phyloP scores from a whole-genome alignment of 1,140 invertebrate species.

The Caenorhabditis remanei region DNA sequence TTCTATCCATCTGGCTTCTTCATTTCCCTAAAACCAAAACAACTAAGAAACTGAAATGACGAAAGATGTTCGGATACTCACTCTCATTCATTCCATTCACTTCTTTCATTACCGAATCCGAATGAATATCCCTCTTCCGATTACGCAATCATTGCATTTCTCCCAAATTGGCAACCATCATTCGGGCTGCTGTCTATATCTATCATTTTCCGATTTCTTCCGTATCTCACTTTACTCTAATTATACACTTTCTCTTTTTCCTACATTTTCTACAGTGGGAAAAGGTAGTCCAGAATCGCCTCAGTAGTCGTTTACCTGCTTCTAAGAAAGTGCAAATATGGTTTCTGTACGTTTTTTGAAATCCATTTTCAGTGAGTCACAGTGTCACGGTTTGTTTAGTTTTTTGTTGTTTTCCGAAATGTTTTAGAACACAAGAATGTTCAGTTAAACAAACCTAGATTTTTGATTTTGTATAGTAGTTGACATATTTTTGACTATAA shows the following conservation, averaged over 20 bases:
- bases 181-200: conserved; percentile 1
- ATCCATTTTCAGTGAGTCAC: too few species aligned
- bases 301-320: too few species aligned
- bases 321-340: too few species aligned
- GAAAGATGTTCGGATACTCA: conserved; percentile 38
- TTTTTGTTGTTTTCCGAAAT: too few species aligned
- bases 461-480: too few species aligned
- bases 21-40: conserved; percentile 16
- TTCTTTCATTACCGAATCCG: not conserved
- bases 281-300: not conserved
- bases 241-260: conserved; percentile 38
- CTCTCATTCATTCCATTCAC: conserved; percentile 35
- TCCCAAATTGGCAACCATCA: conserved; percentile 40
- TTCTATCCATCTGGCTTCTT: conserved; percentile 28
- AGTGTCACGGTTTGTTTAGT: too few species aligned
- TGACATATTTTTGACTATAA: too few species aligned
- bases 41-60: conserved; percentile 45
- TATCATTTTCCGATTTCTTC: conserved; percentile 42
- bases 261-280: not conserved
- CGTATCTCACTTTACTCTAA: conserved; percentile 17
- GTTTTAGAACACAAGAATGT: too few species aligned
- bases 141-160: conserved; percentile 22
- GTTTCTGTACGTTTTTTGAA: too few species aligned
- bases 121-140: not conserved
- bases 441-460: too few species aligned